Evolutionary conservation across 1,140 invertebrate species (phyloP).

Genomic region (Drosophila bifasciata): DNA sequence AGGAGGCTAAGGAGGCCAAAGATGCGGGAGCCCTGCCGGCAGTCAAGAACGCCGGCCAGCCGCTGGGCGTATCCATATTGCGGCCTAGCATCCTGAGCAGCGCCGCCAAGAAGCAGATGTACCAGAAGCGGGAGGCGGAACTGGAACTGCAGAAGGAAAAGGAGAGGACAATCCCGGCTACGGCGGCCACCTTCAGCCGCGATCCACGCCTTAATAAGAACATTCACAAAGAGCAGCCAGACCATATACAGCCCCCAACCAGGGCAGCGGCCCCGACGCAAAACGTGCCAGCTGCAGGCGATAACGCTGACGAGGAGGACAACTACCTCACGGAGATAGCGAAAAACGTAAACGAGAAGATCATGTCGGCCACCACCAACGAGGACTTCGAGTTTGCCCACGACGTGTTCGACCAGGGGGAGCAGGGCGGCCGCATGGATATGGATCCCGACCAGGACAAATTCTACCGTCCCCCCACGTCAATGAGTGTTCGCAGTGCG

Average conservation of each 20-base stretch:
- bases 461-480: conserved; percentile 72
- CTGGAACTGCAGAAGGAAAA: conserved; percentile 5
- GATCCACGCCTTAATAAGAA: conserved; percentile 81
- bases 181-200: conserved; percentile 63
- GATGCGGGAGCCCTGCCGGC: conserved; percentile 32
- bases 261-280: neutral
- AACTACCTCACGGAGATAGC: conserved; percentile 82
- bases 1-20: conserved; percentile 61
- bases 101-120: conserved; percentile 24
- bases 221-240: conserved; percentile 68
- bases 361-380: conserved; percentile 77
- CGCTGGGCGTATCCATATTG: conserved; percentile 34
- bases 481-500: conserved; percentile 81
- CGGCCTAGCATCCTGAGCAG: conserved; percentile 62
- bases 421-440: conserved; percentile 42
- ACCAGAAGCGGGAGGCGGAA: conserved; percentile 10
- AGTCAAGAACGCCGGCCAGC: neutral
- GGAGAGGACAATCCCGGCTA: neutral
- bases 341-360: conserved; percentile 83
- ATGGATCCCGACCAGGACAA: conserved; percentile 42
- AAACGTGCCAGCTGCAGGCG: neutral
- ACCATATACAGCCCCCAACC: conserved; percentile 1
- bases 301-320: conserved; percentile 72
- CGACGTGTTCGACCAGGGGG: conserved; percentile 72
- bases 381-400: conserved; percentile 77